These are phyloP conservation scores for Craterocephalus amniculus DNA, from an alignment of 2,797 vertebrate species.

Conservation along the genomic window DNA sequence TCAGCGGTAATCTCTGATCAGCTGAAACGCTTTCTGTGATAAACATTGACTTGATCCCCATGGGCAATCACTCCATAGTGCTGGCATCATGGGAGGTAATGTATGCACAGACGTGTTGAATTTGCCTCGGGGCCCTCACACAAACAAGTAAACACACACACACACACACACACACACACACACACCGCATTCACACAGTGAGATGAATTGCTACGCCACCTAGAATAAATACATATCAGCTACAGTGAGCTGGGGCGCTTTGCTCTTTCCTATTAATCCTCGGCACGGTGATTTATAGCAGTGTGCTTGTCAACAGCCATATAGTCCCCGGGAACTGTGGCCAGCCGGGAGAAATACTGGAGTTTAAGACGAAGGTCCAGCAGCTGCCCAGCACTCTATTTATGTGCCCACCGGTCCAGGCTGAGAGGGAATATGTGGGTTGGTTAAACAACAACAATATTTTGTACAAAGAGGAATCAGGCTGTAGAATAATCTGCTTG, in stretches of 20 bases:
- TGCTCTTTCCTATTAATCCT: conserved; percentile 81
- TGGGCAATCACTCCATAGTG: conserved; percentile 74
- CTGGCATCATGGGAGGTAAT: conserved; percentile 75
- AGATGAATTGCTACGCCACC: conserved; percentile 76
- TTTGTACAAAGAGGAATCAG: conserved; percentile 47
- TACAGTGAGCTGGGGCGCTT: conserved; percentile 73
- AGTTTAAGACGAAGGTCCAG: conserved; percentile 69
- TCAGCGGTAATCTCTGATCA: conserved; percentile 77
- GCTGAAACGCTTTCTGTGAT: conserved; percentile 73
- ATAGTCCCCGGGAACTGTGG: conserved; percentile 62
- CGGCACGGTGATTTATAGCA: conserved; percentile 77
- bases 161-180: conserved; percentile 25
- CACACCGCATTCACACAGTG: conserved; percentile 38
- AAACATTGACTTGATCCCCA: conserved; percentile 75
- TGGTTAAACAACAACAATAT: conserved; percentile 53
- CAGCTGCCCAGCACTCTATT: conserved; percentile 61
- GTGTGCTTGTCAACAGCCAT: conserved; percentile 75
- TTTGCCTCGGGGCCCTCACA: conserved; percentile 47
- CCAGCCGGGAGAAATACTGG: conserved; percentile 59
- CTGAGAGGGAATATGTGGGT: conserved; percentile 50
- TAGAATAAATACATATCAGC: conserved; percentile 81
- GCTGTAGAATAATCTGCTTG: conserved; percentile 59
- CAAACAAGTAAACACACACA: conserved; percentile 16
- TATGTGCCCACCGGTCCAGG: conserved; percentile 58
- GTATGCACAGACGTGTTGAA: conserved; percentile 74